Conservation (phyloP, 2,888 invertebrate species). For the Tetragonula carbonaria region DNA sequence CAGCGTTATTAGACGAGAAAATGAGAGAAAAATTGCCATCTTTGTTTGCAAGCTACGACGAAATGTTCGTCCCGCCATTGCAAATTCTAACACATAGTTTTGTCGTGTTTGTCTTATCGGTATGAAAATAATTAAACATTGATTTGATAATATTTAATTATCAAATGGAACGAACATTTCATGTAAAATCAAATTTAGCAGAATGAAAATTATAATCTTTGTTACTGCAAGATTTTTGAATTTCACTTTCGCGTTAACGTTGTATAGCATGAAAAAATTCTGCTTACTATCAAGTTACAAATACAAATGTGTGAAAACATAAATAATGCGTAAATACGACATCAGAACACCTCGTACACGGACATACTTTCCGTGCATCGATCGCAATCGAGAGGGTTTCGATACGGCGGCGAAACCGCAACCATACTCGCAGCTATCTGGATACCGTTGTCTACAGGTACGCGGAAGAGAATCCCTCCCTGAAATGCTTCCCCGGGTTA, state of each 20-base stretch:
- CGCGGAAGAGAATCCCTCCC: constrained; percentile 71
- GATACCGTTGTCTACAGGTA: constrained; percentile 57
- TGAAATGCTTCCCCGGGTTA: constrained; percentile 70
- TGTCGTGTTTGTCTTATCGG: background rate
- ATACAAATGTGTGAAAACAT: too few species aligned
- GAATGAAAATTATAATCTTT: background rate
- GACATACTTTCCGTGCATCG: constrained; percentile 28
- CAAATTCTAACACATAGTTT: background rate
- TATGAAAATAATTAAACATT: background rate
- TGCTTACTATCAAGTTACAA: background rate
- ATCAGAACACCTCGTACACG: background rate
- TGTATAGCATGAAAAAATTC: background rate
- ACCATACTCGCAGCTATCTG: constrained; percentile 37
- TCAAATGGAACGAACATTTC: too few species aligned
- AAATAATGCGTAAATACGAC: background rate
- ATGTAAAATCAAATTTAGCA: too few species aligned
- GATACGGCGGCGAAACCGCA: constrained; percentile 56
- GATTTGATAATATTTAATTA: too few species aligned
- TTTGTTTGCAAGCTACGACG: too few species aligned
- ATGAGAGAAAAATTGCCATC: too few species aligned
- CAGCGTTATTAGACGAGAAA: too few species aligned
- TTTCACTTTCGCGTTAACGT: background rate
- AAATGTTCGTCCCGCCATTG: too few species aligned
- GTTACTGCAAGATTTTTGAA: background rate
- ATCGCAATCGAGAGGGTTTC: constrained; percentile 53